phyloP scores from a whole-genome alignment of 2,113 vertebrate species.

The Tragelaphus strepsiceros region DNA sequence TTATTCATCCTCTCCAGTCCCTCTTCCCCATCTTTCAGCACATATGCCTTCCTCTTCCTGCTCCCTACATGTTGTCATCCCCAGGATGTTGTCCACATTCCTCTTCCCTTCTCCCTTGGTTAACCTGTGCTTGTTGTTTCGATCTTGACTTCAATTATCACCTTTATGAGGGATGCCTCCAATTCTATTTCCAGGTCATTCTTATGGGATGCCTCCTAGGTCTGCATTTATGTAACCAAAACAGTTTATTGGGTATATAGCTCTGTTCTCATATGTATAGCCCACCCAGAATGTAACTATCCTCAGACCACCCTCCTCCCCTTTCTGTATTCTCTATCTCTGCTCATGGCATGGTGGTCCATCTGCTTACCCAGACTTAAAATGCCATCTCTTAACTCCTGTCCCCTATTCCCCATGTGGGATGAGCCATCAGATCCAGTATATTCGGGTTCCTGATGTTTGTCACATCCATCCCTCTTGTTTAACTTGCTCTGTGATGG shows the following conservation, averaged over 20 bases:
- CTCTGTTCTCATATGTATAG: neutral
- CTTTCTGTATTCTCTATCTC: neutral
- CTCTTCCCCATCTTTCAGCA: neutral
- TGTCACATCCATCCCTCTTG: neutral
- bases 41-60: neutral
- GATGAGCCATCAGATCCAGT: neutral
- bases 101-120: neutral
- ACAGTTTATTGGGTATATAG: neutral
- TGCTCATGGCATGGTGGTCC: neutral
- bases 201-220: neutral
- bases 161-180: neutral
- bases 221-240: neutral
- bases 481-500: neutral
- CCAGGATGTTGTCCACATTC: neutral
- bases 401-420: no score
- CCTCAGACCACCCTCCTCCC: neutral
- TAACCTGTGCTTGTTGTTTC: neutral
- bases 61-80: neutral
- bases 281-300: neutral
- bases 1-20: neutral
- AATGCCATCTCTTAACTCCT: neutral
- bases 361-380: neutral
- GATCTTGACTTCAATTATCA: neutral
- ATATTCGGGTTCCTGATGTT: neutral
- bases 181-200: neutral